A percentile compares a stretch with the other conserved stretches of the same genome.
Conservation (phyloP, 2,797 vertebrate genomes). For the Cossypha dichroa region DNA sequence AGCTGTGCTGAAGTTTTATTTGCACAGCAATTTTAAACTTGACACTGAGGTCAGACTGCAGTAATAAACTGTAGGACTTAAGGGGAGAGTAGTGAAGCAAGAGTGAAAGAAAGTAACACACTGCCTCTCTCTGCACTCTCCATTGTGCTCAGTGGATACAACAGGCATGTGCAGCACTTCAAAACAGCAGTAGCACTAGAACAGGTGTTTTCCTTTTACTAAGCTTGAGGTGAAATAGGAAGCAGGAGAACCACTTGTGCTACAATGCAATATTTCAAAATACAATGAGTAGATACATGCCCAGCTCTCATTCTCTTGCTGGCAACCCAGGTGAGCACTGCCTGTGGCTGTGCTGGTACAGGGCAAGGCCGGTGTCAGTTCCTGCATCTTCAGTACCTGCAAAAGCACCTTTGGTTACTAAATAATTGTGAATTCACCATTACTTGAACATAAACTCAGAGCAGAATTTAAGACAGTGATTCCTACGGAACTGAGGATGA, state of each 20-base stretch:
- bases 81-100: neutral
- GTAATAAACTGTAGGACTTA: neutral
- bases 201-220: neutral
- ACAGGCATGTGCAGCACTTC: accelerated
- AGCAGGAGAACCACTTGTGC: neutral
- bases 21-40: neutral
- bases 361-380: accelerated
- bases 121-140: neutral
- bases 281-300: accelerated
- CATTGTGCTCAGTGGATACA: neutral
- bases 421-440: neutral
- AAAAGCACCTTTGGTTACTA: neutral
- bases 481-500: neutral
- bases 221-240: neutral
- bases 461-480: neutral
- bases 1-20: neutral
- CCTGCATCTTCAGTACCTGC: neutral
- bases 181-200: neutral
- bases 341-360: neutral
- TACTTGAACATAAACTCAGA: neutral
- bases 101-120: neutral
- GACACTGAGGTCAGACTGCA: neutral
- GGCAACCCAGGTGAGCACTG: neutral
- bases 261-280: neutral
- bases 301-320: neutral